Base-by-base conservation (phyloP, 2,797 vertebrate genomes). In the Phoebastria nigripes region DNA sequence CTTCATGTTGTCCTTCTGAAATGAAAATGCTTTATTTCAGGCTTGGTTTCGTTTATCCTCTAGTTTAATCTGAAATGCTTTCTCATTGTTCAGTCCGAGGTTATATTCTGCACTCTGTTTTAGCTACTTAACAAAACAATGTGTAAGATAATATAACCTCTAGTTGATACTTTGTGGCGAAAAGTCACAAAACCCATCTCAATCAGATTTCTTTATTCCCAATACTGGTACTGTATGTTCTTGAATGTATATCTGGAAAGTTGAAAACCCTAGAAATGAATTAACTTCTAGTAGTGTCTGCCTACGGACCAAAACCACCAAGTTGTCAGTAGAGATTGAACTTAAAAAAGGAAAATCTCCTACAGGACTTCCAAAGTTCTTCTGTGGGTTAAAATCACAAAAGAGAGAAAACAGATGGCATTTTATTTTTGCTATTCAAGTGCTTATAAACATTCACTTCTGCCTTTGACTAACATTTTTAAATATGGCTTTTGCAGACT, bases 191-290 rank as follows among this genome's bases (percentile, higher is more conserved):
- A 71, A 63, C 5, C 8, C 17, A 31, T 51, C 39, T 81, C 22
- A 11, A 2, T 51, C 51, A 61, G 18, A 39, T 59, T 67, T 71
- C 24, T 87, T 31, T 93, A 15, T 65, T 96, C n/a, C 15, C 3
- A 39, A 0, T 76, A 31, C 39, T 87, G n/a, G 3, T 63, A 35
- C 11, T 71, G 5, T 39, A 0, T 55, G 4, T 54, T 73, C 41
- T 87, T 69, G 26, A 76, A 62, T 33, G 5, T 28, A 0, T 62
- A 18, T 73, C 13, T 86, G 59, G 59, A 49, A 58, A 69, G 26
- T 4, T 49, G n/a, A 79, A 85, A 87, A 61, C 26, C 46, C 29
- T 22, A 31, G 52, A 51, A 93, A 85, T 65, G 0, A 42, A 18
- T 71, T 72, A 31, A 52, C 21, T 73, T 88, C 11, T 41, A 15